Evolutionary conservation across 2,888 invertebrate species (phyloP).

Genomic region (Phania funesta): DNA sequence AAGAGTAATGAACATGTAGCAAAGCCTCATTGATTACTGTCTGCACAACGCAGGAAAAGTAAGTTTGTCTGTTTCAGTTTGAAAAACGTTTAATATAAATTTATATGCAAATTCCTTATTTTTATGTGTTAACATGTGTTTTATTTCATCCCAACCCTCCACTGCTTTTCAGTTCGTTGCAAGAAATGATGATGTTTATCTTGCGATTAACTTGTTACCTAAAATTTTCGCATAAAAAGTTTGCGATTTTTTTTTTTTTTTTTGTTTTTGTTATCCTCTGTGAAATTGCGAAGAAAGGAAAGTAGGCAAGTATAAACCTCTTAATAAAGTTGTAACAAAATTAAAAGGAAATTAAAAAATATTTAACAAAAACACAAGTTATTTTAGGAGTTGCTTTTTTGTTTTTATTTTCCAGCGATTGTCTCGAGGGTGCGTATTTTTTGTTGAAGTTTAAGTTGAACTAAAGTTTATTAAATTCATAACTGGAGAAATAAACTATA

Average conservation of each 20-base stretch:
- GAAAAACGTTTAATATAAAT: slow-evolving; percentile 34
- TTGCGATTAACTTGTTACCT: slow-evolving; percentile 60
- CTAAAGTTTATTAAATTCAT: slow-evolving; percentile 1
- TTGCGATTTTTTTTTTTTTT: slow-evolving; percentile 25
- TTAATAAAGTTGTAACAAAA: slow-evolving; percentile 57
- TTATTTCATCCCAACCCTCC: not conserved
- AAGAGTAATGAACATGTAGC: slow-evolving; percentile 2
- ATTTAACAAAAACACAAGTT: slow-evolving; percentile 56
- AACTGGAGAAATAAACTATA: not conserved
- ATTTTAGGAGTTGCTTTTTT: slow-evolving; percentile 33
- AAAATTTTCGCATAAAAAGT: slow-evolving; percentile 34
- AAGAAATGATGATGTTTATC: slow-evolving; percentile 56
- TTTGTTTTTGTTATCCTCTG: not conserved
- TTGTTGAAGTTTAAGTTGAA: slow-evolving; percentile 1
- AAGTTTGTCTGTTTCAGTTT: slow-evolving; percentile 12
- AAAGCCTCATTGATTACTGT: slow-evolving; percentile 45
- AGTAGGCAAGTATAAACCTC: slow-evolving; percentile 33
- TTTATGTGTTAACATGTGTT: slow-evolving; percentile 62
- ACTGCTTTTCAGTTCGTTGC: not conserved
- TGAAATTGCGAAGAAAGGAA: not conserved
- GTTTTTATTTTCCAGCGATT: slow-evolving; percentile 17
- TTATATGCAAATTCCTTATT: slow-evolving; percentile 46
- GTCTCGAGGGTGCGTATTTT: slow-evolving; percentile 35
- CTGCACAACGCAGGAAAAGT: not conserved
- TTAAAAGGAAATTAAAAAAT: slow-evolving; percentile 61